Evolutionary conservation across 2,113 vertebrate genomes (phyloP), one percentile per base, ranked within the genome.

Genomic region (Porphyrio hochstetteri): DNA sequence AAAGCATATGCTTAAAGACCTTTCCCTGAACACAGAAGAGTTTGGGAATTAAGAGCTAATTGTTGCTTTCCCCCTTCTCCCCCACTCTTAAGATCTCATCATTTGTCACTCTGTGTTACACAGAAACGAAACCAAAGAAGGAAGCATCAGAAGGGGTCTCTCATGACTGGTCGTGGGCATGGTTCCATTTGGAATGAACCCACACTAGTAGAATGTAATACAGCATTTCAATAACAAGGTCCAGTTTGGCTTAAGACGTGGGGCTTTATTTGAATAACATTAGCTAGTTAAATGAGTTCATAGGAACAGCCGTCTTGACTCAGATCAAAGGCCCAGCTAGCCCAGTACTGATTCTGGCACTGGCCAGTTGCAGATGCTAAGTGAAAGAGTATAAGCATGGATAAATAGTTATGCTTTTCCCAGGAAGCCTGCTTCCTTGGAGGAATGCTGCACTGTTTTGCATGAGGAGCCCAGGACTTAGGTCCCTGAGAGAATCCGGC

Each of bases 131-230:
- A 60, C 24, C 23, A 33, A 60, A 53, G 31, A 82, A 52, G 13
- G 48, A 76, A 85, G 53, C 50, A 55, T 57, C 74, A 29, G n/a
- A 72, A 61, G 55, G 50, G 14, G 11, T 79, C 38, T 88, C 28
- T 38, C 0, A 0, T 48, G 33, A 64, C 9, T 0, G 1, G 60
- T 64, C 35, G 3, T n/a, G 53, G 53, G 10, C 48, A 75, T 82
- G 70, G 38, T 42, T 48, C 90, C 16, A 23, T 84, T 78, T 65
- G 46, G 36, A 65, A 71, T 5, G 7, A 85, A 61, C 42, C 36
- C 7, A 2, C 56, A 52, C 21, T 71, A 64, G 33, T n/a, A 46
- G 68, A 59, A 48, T 59, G 56, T 67, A 35, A 42, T 89, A 55
- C 2, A 63, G 4, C 16, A 50, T 74, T 88, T 60, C 59, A 42